Base-by-base conservation (phyloP, 2,797 vertebrate species). In the Glossophaga mutica region DNA sequence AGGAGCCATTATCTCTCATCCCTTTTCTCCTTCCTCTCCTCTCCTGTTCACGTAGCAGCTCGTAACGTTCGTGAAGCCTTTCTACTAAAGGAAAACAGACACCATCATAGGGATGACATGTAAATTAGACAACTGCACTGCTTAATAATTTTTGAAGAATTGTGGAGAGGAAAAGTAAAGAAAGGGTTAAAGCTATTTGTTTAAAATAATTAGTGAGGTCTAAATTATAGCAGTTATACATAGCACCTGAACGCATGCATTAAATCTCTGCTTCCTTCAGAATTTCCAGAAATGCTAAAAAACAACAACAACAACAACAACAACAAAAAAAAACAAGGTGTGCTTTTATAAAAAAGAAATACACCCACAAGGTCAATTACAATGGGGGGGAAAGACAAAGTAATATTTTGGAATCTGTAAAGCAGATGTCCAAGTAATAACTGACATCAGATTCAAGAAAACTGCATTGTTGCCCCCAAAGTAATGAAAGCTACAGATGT, bases 371-470 rank as follows among this genome's bases (percentile, higher is more conserved):
- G 46, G 57, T 85, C 37, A 91, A 78, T 67, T 44, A 65, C 89
- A 74, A 89, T 59, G 26, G 32, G 11, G 0, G 0, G 2, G 2
- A 10, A 34, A 39, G 32, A 29, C 32, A 78, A 85, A 88, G 74
- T 46, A 37, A 22, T 87, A 29, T 57, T 93, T 84, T 50, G 34
- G 32, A 84, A 76, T 74, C 83, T 83, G 50, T 81, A 95, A 84
- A 94, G 90, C 93, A 95, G 91, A 87, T 70, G 48, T 79, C 22
- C 67, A 59, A 86, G 42, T 70, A 62, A 52, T 76, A 90, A 84
- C n/a, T 52, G 32, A 84, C 24, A 65, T 34, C 44, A 79, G 26
- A 84, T 46, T 90, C 39, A 84, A 74, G 37, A 67, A 94, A 91
- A 85, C 65, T 10, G 26, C 57, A 34, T 32, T 15, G 6, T 84